These are phyloP conservation scores for Leucoma salicis DNA, from an alignment of 2,888 invertebrate genomes.

Conservation along the genomic window DNA sequence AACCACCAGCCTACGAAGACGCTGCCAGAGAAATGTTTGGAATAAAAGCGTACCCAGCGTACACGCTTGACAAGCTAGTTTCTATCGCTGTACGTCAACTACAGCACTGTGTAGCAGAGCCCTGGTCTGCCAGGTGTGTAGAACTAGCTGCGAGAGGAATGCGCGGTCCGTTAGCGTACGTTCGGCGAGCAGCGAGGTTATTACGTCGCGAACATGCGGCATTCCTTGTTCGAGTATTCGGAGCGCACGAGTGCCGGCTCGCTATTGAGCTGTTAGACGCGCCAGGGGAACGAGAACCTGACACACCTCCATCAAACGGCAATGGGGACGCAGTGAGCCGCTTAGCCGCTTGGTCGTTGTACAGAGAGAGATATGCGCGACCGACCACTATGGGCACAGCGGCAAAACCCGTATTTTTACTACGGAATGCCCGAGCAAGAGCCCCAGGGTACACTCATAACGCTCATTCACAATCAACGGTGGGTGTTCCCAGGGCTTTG, in stretches of 20 bases:
- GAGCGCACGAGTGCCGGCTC: conserved; percentile 91
- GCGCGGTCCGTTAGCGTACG: conserved; percentile 83
- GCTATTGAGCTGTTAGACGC: conserved; percentile 94
- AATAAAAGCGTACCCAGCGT: conserved; percentile 96
- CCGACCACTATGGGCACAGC: conserved; percentile 37
- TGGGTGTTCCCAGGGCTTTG: conserved; percentile 42
- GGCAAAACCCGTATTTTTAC: conserved; percentile 60
- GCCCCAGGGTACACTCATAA: conserved; percentile 51
- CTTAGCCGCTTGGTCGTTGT: conserved; percentile 57
- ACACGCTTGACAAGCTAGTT: conserved; percentile 97
- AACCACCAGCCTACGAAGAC: conserved; percentile 95
- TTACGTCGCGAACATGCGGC: conserved; percentile 94
- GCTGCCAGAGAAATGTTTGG: conserved; percentile 95
- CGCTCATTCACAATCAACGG: conserved; percentile 27
- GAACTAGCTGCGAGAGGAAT: conserved; percentile 62
- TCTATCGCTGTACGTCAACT: conserved; percentile 91
- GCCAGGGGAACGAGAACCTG: conserved; percentile 61
- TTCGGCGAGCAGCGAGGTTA: conserved; percentile 87
- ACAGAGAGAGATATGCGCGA: conserved; percentile 54
- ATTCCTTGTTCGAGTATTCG: conserved; percentile 95
- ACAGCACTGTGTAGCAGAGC: conserved; percentile 96
- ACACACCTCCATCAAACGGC: conserved; percentile 69
- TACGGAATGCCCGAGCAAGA: conserved; percentile 58
- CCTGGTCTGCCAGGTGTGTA: conserved; percentile 91
- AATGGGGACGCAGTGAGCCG: conserved; percentile 38